Conservation (phyloP, 1,140 invertebrate species). For the Xylocopa sonorina region DNA sequence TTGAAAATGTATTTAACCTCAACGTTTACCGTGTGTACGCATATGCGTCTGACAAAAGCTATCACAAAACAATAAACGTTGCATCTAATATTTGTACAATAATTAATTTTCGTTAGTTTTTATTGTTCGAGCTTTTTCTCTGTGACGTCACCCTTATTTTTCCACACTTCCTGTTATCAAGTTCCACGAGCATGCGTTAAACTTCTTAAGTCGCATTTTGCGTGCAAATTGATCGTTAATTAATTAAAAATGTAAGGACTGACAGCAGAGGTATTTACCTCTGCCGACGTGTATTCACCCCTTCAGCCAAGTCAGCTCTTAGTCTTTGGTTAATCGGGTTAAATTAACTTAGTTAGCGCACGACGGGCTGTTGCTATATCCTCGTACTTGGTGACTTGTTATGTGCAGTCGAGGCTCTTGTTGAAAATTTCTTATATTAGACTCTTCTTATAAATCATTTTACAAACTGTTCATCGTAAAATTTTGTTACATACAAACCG, state of each 20-base stretch:
- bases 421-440: constrained; percentile 31
- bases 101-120: too few species aligned
- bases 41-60: too few species aligned
- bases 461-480: background rate
- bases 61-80: too few species aligned
- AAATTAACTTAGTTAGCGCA: constrained; percentile 75
- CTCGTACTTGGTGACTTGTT: constrained; percentile 72
- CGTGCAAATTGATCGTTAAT: constrained; percentile 74
- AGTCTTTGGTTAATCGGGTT: constrained; percentile 77
- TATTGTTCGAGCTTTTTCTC: background rate
- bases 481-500: too few species aligned
- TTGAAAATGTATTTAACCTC: too few species aligned
- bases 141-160: constrained; percentile 8
- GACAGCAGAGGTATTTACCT: constrained; percentile 66
- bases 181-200: constrained; percentile 6
- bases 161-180: background rate
- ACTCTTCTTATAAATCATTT: too few species aligned
- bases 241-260: constrained; percentile 75
- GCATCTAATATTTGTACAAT: too few species aligned
- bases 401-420: constrained; percentile 55
- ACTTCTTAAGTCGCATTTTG: constrained; percentile 43
- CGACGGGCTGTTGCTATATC: constrained; percentile 58
- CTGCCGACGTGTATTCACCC: constrained; percentile 49
- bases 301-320: constrained; percentile 71
- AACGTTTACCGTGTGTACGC: too few species aligned